These are phyloP conservation scores for Magallana angulata DNA, from an alignment of 1,140 invertebrate genomes.

Conservation along the genomic window DNA sequence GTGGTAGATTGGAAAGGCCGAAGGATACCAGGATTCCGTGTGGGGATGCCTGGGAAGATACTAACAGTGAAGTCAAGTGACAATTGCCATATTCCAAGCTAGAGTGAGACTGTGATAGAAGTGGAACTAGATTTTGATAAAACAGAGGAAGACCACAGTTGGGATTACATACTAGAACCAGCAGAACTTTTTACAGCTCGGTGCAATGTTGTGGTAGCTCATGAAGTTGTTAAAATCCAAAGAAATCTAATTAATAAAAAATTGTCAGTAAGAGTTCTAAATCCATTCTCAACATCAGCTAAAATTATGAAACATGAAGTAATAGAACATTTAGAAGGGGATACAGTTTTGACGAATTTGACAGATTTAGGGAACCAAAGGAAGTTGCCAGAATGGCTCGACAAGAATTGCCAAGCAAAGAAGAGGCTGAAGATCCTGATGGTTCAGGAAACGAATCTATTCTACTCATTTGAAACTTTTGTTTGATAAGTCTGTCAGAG, in stretches of 20 bases:
- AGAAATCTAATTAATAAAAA: neutral
- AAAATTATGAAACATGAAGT: conserved; percentile 10
- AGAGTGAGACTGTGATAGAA: conserved; percentile 42
- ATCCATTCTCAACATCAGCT: conserved; percentile 4
- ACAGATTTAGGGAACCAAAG: no score
- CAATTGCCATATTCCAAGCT: no score
- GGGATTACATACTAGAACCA: conserved; percentile 19
- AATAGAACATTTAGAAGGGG: conserved; percentile 8
- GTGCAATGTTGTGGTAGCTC: neutral
- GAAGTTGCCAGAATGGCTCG: no score
- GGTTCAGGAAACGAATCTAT: no score
- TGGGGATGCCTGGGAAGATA: conserved; percentile 25
- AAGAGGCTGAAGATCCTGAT: no score
- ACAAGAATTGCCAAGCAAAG: no score
- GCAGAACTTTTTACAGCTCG: neutral
- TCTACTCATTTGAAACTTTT: neutral
- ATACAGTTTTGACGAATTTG: neutral
- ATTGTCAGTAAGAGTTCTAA: neutral
- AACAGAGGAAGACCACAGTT: neutral
- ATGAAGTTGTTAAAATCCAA: neutral
- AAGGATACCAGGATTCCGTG: neutral
- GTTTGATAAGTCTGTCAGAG: neutral
- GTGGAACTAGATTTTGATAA: neutral
- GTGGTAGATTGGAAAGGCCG: neutral
- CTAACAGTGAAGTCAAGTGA: neutral